Evolutionary conservation across 2,113 vertebrate genomes (phyloP).

Genomic region (Columba janthina): DNA sequence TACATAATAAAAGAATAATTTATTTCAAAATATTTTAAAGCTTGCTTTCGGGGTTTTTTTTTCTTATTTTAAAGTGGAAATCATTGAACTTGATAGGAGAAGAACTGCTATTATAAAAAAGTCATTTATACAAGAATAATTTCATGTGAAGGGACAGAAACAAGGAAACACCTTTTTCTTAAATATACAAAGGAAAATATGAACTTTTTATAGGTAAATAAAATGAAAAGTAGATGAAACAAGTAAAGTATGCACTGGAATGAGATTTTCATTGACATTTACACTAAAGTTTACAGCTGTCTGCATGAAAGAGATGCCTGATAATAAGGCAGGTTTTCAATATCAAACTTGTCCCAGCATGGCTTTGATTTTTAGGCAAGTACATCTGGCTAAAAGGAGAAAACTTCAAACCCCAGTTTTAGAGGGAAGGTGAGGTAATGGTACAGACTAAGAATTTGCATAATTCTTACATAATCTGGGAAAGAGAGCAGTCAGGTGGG

Average conservation of each 20-base stretch:
- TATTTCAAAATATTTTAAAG: conserved; percentile 67
- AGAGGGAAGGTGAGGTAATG: background rate
- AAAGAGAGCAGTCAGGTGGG: background rate
- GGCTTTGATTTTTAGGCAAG: background rate
- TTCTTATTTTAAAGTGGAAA: conserved; percentile 61
- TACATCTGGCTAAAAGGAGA: background rate
- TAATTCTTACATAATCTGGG: background rate
- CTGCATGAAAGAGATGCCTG: background rate
- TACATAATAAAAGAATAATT: conserved; percentile 67
- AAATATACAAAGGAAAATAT: background rate
- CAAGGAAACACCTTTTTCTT: background rate
- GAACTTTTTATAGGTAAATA: background rate
- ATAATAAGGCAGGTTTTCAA: background rate
- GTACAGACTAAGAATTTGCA: background rate
- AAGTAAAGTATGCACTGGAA: background rate
- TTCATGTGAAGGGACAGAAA: background rate
- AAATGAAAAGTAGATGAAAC: background rate
- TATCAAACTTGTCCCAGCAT: background rate
- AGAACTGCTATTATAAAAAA: conserved; percentile 32
- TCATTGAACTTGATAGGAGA: conserved; percentile 13
- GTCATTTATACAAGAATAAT: background rate
- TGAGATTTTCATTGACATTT: background rate
- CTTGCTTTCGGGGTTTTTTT: conserved; percentile 42
- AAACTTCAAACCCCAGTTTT: background rate
- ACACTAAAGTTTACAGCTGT: background rate